Conservation (phyloP, 2,113 vertebrate genomes). For the Sander vitreus region DNA sequence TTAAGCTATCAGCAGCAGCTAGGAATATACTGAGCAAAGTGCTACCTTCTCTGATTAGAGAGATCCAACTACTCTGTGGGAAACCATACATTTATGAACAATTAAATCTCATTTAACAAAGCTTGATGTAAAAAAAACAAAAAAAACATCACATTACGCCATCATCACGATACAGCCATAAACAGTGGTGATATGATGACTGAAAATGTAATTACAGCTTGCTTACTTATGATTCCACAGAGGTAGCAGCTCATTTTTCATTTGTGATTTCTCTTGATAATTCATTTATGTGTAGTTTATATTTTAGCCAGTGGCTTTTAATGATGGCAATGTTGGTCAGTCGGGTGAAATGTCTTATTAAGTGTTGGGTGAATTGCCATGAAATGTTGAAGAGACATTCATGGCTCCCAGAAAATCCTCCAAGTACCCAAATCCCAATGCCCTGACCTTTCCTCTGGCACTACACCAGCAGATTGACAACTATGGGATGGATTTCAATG, state of each 20-base stretch:
- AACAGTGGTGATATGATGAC: constrained; percentile 1
- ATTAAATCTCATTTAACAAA: constrained; percentile 6
- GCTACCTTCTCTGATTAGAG: constrained; percentile 27
- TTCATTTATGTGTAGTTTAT: not conserved
- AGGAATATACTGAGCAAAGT: constrained; percentile 22
- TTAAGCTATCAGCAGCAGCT: constrained; percentile 37
- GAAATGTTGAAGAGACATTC: not conserved
- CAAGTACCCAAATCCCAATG: not conserved
- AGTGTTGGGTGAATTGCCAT: not conserved
- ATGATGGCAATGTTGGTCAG: not conserved
- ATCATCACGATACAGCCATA: not conserved
- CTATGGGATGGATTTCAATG: not conserved
- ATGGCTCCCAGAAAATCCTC: not conserved
- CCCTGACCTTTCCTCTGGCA: not conserved
- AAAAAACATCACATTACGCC: not conserved
- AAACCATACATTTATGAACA: constrained; percentile 28
- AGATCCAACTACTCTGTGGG: constrained; percentile 4
- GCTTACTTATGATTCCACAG: constrained; percentile 17
- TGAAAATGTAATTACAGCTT: constrained; percentile 11
- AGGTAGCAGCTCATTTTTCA: not conserved
- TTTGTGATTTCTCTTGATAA: constrained; percentile 7
- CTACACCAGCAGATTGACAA: not conserved
- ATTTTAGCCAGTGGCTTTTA: not conserved
- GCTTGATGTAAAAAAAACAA: constrained; percentile 2
- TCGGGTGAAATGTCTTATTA: not conserved